These are phyloP conservation scores for Drosophila anceps DNA, from an alignment of 2,888 invertebrate species.

Conservation along the genomic window DNA sequence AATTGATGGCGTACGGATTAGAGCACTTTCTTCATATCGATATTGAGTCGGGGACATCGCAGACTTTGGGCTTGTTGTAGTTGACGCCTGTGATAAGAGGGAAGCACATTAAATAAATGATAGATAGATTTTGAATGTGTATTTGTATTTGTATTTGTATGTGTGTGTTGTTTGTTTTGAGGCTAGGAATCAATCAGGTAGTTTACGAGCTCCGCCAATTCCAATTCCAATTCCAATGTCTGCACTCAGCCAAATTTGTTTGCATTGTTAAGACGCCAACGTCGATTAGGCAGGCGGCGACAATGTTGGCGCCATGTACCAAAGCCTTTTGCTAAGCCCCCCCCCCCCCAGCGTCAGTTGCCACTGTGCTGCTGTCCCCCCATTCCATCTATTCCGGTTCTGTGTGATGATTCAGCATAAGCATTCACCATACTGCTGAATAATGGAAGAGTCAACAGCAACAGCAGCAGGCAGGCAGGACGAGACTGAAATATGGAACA, in stretches of 20 bases:
- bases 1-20: constrained; percentile 77
- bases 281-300: constrained; percentile 50
- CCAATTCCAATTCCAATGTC: constrained; percentile 6
- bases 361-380: neutral
- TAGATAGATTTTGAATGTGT: constrained; percentile 49
- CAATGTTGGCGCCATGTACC: constrained; percentile 58
- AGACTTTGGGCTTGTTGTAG: constrained; percentile 1
- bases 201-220: constrained; percentile 29
- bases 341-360: constrained; percentile 45
- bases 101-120: constrained; percentile 67
- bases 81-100: constrained; percentile 43
- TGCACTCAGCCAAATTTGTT: constrained; percentile 66
- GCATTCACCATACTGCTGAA: constrained; percentile 71
- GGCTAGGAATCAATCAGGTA: constrained; percentile 72
- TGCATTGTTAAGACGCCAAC: constrained; percentile 46
- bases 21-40: constrained; percentile 66
- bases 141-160: neutral
- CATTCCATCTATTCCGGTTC: neutral
- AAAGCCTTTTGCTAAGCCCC: constrained; percentile 56
- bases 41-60: constrained; percentile 37
- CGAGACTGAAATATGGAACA: constrained; percentile 60
- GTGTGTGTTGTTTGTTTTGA: constrained; percentile 26
- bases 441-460: constrained; percentile 55
- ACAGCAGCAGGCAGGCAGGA: constrained; percentile 14
- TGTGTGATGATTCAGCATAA: constrained; percentile 69